Evolutionary conservation across 2,797 vertebrate species (phyloP).

Genomic region (Meda fulgida): DNA sequence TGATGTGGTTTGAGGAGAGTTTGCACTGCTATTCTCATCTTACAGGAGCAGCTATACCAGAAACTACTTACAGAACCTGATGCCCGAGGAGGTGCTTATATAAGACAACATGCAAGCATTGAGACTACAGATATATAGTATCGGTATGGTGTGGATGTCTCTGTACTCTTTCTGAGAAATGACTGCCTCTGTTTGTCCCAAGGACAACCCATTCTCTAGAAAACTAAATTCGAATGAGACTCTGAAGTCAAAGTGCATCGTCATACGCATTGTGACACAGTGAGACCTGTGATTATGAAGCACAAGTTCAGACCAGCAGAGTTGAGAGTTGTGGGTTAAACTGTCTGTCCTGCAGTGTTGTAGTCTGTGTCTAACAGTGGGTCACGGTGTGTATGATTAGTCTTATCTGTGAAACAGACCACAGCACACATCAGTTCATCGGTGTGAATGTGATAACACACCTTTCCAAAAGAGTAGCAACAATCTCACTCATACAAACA

Average conservation of each 20-base stretch:
- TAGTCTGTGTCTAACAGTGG: background rate
- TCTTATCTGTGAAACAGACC: background rate
- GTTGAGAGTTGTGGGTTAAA: background rate
- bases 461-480: background rate
- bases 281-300: slow-evolving; percentile 10
- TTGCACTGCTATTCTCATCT: background rate
- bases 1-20: background rate
- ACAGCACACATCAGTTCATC: background rate
- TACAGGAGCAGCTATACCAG: slow-evolving; percentile 5
- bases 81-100: background rate
- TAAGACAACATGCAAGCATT: background rate
- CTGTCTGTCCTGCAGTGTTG: background rate
- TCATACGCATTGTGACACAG: background rate
- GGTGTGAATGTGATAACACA: background rate
- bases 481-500: background rate
- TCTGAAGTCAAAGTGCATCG: background rate
- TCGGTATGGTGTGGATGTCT: background rate
- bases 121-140: background rate
- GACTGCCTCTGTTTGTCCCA: background rate
- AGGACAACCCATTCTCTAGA: background rate
- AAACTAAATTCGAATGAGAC: background rate
- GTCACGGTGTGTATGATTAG: background rate
- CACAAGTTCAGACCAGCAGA: slow-evolving; percentile 14
- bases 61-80: background rate
- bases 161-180: background rate